Evolutionary conservation across 2,113 vertebrate genomes (phyloP).

Genomic region (Oreamnos americanus): DNA sequence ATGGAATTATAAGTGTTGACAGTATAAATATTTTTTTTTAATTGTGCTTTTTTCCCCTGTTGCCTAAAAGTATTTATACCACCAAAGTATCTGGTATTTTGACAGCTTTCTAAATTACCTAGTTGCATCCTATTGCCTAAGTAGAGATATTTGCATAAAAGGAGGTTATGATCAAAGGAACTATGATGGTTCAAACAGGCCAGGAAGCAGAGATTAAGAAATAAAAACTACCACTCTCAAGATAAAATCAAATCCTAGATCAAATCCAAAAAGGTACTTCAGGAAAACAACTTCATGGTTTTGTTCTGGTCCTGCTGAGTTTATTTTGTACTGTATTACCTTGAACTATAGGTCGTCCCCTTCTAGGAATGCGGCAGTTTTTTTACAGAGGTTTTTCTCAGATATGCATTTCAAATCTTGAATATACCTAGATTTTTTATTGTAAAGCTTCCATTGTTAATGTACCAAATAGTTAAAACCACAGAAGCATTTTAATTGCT

Average conservation of each 20-base stretch:
- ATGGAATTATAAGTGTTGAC: background rate
- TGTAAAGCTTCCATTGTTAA: background rate
- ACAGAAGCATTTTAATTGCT: background rate
- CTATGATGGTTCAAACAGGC: background rate
- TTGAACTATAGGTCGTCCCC: background rate
- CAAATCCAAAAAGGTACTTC: background rate
- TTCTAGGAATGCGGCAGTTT: background rate
- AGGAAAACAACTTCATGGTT: background rate
- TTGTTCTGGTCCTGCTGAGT: background rate
- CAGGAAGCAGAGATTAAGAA: conserved; percentile 3
- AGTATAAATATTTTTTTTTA: background rate
- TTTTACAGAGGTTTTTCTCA: background rate
- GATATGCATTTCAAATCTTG: conserved; percentile 21
- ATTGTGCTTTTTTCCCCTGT: background rate
- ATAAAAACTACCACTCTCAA: background rate
- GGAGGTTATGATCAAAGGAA: background rate
- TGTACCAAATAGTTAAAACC: background rate
- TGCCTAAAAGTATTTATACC: background rate
- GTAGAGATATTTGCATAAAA: conserved; percentile 3
- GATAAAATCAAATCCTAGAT: background rate
- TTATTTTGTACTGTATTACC: background rate
- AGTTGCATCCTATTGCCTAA: background rate
- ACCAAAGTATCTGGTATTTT: background rate
- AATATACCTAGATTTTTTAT: conserved; percentile 20
- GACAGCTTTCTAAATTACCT: conserved; percentile 23